Conservation (phyloP, 2,113 vertebrate genomes). For the Carollia perspicillata region DNA sequence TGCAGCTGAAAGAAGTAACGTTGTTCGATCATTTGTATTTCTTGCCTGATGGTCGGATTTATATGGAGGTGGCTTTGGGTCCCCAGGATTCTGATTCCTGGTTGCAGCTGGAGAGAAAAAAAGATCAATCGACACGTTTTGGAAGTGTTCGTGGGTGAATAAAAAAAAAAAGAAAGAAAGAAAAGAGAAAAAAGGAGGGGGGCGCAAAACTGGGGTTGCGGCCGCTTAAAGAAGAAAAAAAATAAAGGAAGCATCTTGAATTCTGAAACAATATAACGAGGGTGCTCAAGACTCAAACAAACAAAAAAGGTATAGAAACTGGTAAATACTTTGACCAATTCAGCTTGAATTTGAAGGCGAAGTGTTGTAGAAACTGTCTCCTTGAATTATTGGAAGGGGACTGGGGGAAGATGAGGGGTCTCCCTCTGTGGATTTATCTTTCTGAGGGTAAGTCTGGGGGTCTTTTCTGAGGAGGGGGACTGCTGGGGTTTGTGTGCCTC, state of each 20-base stretch:
- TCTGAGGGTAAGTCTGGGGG: conserved; percentile 50
- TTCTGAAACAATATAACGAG: conserved; percentile 39
- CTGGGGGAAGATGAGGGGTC: conserved; percentile 36
- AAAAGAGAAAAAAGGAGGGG: not conserved
- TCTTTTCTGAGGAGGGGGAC: not conserved
- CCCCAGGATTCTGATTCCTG: conserved; percentile 72
- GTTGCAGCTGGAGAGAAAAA: conserved; percentile 71
- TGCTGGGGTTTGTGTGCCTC: not conserved
- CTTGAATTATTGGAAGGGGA: conserved; percentile 47
- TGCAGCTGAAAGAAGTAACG: conserved; percentile 83
- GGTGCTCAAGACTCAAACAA: not conserved
- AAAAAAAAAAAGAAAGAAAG: not conserved
- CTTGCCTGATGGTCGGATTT: conserved; percentile 85
- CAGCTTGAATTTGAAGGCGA: conserved; percentile 42
- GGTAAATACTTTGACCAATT: conserved; percentile 84
- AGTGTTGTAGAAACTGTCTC: conserved; percentile 53
- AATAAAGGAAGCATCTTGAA: conserved; percentile 38
- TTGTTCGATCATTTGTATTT: conserved; percentile 80
- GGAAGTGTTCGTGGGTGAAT: conserved; percentile 79
- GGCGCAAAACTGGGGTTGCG: conserved; percentile 46
- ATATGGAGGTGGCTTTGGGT: conserved; percentile 81
- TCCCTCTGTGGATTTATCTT: not conserved
- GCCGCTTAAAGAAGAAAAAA: conserved; percentile 57
- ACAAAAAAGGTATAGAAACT: conserved; percentile 69
- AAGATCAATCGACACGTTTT: conserved; percentile 75